These are phyloP conservation scores for Lethrus apterus DNA, from an alignment of 1,140 invertebrate species.

Conservation along the genomic window DNA sequence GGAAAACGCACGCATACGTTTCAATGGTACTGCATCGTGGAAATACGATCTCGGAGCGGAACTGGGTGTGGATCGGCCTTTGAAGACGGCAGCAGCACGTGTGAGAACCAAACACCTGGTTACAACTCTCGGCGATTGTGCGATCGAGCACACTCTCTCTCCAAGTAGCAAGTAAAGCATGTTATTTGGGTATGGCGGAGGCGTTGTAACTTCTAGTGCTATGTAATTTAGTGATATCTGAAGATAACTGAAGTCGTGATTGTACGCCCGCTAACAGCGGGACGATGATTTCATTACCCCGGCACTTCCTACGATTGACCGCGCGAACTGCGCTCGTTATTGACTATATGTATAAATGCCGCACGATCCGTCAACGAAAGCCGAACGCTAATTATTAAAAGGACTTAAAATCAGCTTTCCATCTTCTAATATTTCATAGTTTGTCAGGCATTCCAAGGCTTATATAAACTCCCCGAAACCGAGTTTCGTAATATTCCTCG, in stretches of 20 bases:
- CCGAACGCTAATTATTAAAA: too few species aligned
- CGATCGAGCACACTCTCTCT: too few species aligned
- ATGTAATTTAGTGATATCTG: constrained; percentile 16
- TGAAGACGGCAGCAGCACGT: constrained; percentile 26
- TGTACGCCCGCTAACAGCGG: constrained; percentile 1
- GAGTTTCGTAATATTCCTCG: too few species aligned
- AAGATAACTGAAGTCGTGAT: constrained; percentile 13
- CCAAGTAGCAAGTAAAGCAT: constrained; percentile 13
- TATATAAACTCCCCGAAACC: too few species aligned
- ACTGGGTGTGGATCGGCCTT: constrained; percentile 30
- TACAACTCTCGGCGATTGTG: constrained; percentile 5
- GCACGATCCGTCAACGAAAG: too few species aligned
- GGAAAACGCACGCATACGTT: too few species aligned
- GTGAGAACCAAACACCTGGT: constrained; percentile 35
- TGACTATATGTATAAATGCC: too few species aligned
- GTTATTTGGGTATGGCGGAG: constrained; percentile 16
- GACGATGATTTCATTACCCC: constrained; percentile 11
- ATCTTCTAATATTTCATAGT: too few species aligned
- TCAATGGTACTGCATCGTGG: constrained; percentile 25
- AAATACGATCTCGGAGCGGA: constrained; percentile 33
- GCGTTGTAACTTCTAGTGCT: constrained; percentile 16
- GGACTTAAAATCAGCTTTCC: too few species aligned
- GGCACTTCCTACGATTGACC: constrained; percentile 12
- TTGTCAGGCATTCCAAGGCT: too few species aligned
- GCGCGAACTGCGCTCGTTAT: too few species aligned